These are phyloP conservation scores for Drosophila albomicans DNA, from an alignment of 1,140 invertebrate species.

Conservation along the genomic window DNA sequence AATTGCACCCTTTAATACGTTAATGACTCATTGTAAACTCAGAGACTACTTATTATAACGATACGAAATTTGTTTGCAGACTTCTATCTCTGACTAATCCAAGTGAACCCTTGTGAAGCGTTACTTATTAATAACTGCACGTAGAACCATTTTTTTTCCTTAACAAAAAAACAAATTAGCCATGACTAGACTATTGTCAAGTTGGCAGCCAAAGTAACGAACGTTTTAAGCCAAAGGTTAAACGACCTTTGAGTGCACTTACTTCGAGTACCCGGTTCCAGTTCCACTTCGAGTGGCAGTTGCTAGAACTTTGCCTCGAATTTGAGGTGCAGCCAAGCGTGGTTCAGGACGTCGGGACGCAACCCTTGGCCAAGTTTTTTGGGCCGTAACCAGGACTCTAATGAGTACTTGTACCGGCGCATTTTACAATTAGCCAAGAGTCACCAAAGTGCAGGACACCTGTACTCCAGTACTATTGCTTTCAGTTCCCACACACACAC, in stretches of 20 bases:
- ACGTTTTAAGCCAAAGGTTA: constrained; percentile 20
- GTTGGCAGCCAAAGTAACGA: constrained; percentile 1
- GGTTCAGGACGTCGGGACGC: not conserved
- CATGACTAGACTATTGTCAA: not conserved
- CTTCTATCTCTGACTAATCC: no score
- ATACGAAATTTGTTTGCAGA: no score
- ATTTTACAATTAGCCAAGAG: constrained; percentile 58
- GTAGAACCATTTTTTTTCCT: no score
- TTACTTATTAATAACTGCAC: no score
- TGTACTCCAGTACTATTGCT: constrained; percentile 30
- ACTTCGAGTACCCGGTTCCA: constrained; percentile 15
- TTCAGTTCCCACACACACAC: constrained; percentile 9
- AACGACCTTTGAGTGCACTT: constrained; percentile 38
- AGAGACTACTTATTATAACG: no score
- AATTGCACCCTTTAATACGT: no score
- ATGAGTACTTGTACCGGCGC: constrained; percentile 41
- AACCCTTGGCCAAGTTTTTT: constrained; percentile 40
- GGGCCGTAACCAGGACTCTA: constrained; percentile 51
- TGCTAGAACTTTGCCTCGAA: constrained; percentile 10
- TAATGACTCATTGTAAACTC: no score
- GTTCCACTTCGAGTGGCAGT: not conserved
- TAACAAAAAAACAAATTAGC: not conserved
- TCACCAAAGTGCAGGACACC: constrained; percentile 50
- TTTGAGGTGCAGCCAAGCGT: constrained; percentile 22
- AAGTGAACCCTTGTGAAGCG: no score